Conservation (phyloP, 2,888 invertebrate species). For the Malachius bipustulatus region DNA sequence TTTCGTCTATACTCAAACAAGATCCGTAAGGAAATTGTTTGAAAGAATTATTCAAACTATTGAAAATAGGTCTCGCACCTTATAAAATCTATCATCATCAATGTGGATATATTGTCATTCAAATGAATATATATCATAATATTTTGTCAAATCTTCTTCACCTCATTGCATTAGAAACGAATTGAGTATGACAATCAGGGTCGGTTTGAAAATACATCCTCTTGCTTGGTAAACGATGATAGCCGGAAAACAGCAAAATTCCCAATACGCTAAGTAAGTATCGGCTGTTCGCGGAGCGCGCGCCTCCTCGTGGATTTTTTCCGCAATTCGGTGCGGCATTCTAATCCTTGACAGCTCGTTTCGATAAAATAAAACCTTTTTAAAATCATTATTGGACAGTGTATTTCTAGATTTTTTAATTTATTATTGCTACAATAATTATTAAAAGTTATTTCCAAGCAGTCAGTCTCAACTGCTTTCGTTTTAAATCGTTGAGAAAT, state of each 20-base stretch:
- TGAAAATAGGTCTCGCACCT: neutral
- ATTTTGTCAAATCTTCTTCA: conserved; percentile 1
- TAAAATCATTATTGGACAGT: too few species aligned
- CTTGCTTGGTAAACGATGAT: conserved; percentile 1
- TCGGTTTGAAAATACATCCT: neutral
- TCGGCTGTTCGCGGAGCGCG: too few species aligned
- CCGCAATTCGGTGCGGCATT: too few species aligned
- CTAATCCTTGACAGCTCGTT: too few species aligned
- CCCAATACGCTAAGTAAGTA: too few species aligned
- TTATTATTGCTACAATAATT: too few species aligned
- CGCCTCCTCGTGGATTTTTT: too few species aligned
- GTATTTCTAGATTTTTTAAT: too few species aligned
- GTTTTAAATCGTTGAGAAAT: too few species aligned
- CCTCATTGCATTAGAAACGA: neutral
- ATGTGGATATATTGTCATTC: neutral
- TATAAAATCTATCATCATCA: conserved; percentile 1
- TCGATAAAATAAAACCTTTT: too few species aligned
- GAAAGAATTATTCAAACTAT: neutral
- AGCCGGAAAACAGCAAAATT: neutral
- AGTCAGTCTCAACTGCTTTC: too few species aligned
- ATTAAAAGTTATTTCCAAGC: too few species aligned
- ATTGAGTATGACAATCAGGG: neutral
- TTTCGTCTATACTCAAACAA: conserved; percentile 2
- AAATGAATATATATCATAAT: neutral
- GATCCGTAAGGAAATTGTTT: neutral